Conservation (phyloP, 2,888 invertebrate species). For the Cheilosia variabilis region DNA sequence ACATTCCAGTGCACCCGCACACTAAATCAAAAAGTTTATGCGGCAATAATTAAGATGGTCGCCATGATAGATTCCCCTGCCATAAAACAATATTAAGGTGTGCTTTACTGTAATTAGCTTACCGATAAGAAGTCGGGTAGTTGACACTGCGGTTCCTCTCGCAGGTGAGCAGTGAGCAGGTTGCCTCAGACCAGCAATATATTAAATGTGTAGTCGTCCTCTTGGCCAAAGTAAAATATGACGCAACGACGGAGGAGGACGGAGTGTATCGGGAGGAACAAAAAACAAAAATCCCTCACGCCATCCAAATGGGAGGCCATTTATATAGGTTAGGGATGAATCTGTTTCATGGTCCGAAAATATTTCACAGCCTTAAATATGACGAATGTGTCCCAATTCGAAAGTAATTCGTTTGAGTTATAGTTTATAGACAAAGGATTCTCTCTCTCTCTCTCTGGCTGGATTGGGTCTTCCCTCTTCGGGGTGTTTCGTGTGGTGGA, state of each 20-base stretch:
- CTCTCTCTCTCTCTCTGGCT: slow-evolving; percentile 33
- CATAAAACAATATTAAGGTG: slow-evolving; percentile 65
- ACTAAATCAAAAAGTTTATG: slow-evolving; percentile 61
- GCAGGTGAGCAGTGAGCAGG: not conserved
- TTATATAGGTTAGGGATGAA: slow-evolving; percentile 68
- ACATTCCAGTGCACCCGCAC: not conserved
- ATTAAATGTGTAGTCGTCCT: slow-evolving; percentile 39
- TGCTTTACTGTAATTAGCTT: slow-evolving; percentile 66
- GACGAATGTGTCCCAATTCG: slow-evolving; percentile 69
- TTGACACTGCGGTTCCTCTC: slow-evolving; percentile 50
- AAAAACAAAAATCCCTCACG: slow-evolving; percentile 7
- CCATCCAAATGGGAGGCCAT: slow-evolving; percentile 59
- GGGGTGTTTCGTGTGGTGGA: not conserved
- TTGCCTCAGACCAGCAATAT: slow-evolving; percentile 28
- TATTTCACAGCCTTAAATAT: slow-evolving; percentile 74
- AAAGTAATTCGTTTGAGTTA: slow-evolving; percentile 68
- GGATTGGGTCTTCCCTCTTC: not conserved
- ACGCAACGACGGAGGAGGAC: not conserved
- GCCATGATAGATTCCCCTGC: slow-evolving; percentile 60
- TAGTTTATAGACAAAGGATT: slow-evolving; percentile 44
- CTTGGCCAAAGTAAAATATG: slow-evolving; percentile 26
- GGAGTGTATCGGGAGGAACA: slow-evolving; percentile 3
- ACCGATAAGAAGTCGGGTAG: slow-evolving; percentile 54
- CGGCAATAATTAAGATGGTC: slow-evolving; percentile 67
- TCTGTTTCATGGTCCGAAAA: slow-evolving; percentile 64